Evolutionary conservation across 2,797 vertebrate species (phyloP).

Genomic region (Microctenopoma stevenorrisi): DNA sequence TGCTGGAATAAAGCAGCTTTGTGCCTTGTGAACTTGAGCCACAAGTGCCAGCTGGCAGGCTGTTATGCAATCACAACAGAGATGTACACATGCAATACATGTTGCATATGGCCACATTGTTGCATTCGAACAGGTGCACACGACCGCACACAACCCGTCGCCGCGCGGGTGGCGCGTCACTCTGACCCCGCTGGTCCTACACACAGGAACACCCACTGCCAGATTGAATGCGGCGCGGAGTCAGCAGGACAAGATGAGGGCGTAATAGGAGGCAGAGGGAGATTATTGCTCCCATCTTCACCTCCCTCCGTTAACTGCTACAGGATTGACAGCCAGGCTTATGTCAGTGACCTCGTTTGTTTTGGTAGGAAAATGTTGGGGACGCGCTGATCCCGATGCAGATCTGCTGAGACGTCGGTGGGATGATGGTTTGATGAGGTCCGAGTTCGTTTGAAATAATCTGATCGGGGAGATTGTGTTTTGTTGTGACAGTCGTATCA

Average conservation of each 20-base stretch:
- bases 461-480: background rate
- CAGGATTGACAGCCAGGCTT: slow-evolving; percentile 63
- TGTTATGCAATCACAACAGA: slow-evolving; percentile 73
- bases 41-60: slow-evolving; percentile 75
- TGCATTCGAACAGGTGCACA: background rate
- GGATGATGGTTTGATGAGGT: slow-evolving; percentile 17
- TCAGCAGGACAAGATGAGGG: slow-evolving; percentile 35
- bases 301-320: slow-evolving; percentile 55
- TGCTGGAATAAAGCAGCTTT: slow-evolving; percentile 79
- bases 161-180: no score
- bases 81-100: slow-evolving; percentile 49
- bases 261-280: slow-evolving; percentile 55
- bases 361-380: slow-evolving; percentile 34
- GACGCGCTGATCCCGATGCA: slow-evolving; percentile 39
- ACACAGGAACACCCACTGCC: slow-evolving; percentile 40
- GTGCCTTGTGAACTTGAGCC: slow-evolving; percentile 74
- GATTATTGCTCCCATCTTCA: slow-evolving; percentile 72
- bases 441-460: background rate
- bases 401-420: slow-evolving; percentile 21
- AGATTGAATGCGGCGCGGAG: slow-evolving; percentile 37
- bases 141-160: no score
- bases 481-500: slow-evolving; percentile 23
- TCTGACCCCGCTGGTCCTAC: slow-evolving; percentile 38
- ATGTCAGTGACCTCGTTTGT: slow-evolving; percentile 67
- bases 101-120: slow-evolving; percentile 35